These are phyloP conservation scores for Buathra laborator DNA, from an alignment of 2,888 invertebrate genomes.

Conservation along the genomic window DNA sequence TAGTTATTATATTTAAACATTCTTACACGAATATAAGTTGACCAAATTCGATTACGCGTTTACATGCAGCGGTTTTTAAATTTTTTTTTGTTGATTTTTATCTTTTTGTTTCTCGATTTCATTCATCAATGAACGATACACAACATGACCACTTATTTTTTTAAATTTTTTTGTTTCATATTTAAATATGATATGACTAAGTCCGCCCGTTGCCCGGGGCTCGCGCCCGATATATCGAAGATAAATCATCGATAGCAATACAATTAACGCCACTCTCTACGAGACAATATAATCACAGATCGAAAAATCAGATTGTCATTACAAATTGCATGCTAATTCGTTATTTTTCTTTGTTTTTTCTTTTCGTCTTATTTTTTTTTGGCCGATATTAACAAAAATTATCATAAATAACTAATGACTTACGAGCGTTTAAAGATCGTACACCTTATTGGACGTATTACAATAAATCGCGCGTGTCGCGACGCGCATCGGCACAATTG, in stretches of 20 bases:
- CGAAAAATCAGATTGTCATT: constrained; percentile 65
- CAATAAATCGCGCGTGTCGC: constrained; percentile 6
- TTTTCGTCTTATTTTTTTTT: constrained; percentile 19
- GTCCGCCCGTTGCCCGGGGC: constrained; percentile 82
- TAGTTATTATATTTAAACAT: constrained; percentile 61
- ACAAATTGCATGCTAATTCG: constrained; percentile 53
- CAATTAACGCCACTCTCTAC: constrained; percentile 60
- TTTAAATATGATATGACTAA: constrained; percentile 83
- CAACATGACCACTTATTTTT: constrained; percentile 29
- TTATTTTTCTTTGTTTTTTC: constrained; percentile 21
- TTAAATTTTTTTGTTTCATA: constrained; percentile 61
- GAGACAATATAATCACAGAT: constrained; percentile 79
- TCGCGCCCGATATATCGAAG: constrained; percentile 63
- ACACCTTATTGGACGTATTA: constrained; percentile 30
- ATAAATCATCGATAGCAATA: constrained; percentile 61
- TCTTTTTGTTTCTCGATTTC: constrained; percentile 49
- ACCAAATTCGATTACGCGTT: constrained; percentile 65
- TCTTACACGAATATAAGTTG: constrained; percentile 61
- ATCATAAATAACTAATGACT: constrained; percentile 73
- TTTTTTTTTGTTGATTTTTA: constrained; percentile 13
- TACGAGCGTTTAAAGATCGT: constrained; percentile 50
- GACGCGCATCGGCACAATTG: constrained; percentile 10
- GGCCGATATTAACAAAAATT: constrained; percentile 61
- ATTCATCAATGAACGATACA: constrained; percentile 57
- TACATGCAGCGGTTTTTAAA: constrained; percentile 54